These are phyloP conservation scores for Phaethornis superciliosus DNA, from an alignment of 2,113 vertebrate genomes.

Conservation along the genomic window DNA sequence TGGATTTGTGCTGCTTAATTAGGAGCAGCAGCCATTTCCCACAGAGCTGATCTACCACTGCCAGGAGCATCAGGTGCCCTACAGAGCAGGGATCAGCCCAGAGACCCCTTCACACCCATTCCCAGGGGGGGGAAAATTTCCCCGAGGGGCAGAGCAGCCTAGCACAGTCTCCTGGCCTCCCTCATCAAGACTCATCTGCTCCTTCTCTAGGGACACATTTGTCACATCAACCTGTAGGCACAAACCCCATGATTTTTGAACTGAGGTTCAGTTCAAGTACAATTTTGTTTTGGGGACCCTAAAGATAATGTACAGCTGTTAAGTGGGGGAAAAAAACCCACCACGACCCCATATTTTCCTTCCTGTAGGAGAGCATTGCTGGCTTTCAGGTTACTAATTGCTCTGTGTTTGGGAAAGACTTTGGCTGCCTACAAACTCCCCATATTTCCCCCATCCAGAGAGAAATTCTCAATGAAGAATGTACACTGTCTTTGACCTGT, in stretches of 20 bases:
- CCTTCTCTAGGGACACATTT: background rate
- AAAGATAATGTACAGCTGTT: background rate
- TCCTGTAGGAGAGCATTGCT: background rate
- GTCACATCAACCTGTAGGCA: background rate
- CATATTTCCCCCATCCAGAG: background rate
- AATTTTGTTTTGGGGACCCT: background rate
- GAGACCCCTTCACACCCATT: background rate
- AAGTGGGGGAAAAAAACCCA: fast-evolving
- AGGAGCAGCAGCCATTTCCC: background rate
- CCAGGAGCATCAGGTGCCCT: fast-evolving
- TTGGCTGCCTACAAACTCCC: background rate
- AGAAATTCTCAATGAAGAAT: background rate
- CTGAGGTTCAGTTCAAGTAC: fast-evolving
- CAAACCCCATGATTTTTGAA: background rate
- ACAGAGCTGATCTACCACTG: background rate
- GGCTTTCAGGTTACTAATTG: background rate
- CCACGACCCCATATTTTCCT: background rate
- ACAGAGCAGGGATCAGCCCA: fast-evolving
- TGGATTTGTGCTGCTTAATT: background rate
- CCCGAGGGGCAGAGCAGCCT: background rate
- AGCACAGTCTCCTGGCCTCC: background rate
- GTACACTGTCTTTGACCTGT: background rate
- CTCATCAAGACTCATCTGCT: background rate
- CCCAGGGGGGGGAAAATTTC: fast-evolving
- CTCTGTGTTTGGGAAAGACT: background rate